Conservation (phyloP, 1,140 invertebrate species). For the Tachypleus tridentatus region DNA sequence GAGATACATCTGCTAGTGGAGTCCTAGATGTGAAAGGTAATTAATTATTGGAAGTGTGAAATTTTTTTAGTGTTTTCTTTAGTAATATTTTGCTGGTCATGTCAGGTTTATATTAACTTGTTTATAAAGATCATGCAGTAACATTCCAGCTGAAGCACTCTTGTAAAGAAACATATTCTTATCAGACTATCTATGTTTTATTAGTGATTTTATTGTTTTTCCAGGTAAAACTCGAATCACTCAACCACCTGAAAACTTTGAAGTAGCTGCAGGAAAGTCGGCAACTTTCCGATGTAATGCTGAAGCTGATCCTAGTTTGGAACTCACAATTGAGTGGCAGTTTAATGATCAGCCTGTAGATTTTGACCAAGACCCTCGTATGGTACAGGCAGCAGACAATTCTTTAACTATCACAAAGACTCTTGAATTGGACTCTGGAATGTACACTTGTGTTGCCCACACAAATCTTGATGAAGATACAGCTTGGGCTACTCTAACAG, state of each 20-base stretch:
- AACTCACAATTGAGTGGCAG: constrained; percentile 49
- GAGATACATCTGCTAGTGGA: constrained; percentile 58
- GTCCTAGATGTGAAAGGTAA: constrained; percentile 58
- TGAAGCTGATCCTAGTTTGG: constrained; percentile 62
- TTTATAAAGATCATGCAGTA: background rate
- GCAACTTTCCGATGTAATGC: constrained; percentile 92
- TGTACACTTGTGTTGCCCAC: constrained; percentile 84
- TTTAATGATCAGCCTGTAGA: constrained; percentile 21
- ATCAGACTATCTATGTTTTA: background rate
- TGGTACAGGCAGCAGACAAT: constrained; percentile 52
- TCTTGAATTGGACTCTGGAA: constrained; percentile 84
- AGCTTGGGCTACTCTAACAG: constrained; percentile 74
- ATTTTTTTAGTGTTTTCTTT: background rate
- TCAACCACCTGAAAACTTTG: constrained; percentile 74
- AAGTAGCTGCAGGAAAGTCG: constrained; percentile 68
- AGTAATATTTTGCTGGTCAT: background rate
- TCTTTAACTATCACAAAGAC: constrained; percentile 89
- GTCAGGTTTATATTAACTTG: background rate
- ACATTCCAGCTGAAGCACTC: background rate
- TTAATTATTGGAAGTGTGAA: background rate
- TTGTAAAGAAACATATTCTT: background rate
- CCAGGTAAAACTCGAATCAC: constrained; percentile 61
- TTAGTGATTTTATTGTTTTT: background rate
- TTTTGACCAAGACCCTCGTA: constrained; percentile 20
- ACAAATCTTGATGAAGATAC: constrained; percentile 74